These are phyloP conservation scores for Misgurnus anguillicaudatus DNA, from an alignment of 2,113 vertebrate species.

Conservation along the genomic window DNA sequence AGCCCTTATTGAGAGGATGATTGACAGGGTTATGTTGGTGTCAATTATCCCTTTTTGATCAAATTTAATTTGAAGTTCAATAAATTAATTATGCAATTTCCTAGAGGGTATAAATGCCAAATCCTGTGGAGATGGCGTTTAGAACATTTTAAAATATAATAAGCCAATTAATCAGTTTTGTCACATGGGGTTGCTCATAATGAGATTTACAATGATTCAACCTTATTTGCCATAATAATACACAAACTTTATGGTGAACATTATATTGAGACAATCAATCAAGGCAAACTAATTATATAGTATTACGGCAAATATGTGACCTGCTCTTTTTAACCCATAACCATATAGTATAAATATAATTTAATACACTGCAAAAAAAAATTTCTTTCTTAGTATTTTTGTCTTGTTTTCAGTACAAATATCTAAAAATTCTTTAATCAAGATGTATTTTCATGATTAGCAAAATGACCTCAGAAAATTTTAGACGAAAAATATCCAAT, in stretches of 20 bases:
- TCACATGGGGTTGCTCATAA: constrained; percentile 8
- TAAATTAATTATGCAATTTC: constrained; percentile 31
- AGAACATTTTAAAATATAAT: constrained; percentile 10
- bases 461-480: too few species aligned
- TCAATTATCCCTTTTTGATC: constrained; percentile 29
- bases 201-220: neutral
- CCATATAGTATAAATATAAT: neutral
- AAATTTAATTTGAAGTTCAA: constrained; percentile 19
- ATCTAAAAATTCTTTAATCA: too few species aligned
- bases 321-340: neutral
- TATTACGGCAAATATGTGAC: too few species aligned
- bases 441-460: too few species aligned
- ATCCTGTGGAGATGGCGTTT: constrained; percentile 8
- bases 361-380: too few species aligned
- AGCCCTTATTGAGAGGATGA: neutral
- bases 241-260: neutral
- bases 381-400: too few species aligned
- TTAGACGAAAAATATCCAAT: too few species aligned
- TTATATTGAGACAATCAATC: neutral
- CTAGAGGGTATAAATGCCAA: constrained; percentile 13
- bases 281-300: neutral
- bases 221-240: neutral
- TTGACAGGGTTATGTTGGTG: constrained; percentile 11
- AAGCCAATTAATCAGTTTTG: constrained; percentile 16
- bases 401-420: too few species aligned